Percentiles rank a stretch among this genome's conserved stretches.
Evolutionary conservation across 2,888 invertebrate species (phyloP).

Genomic region (Toxonevra muliebris): DNA sequence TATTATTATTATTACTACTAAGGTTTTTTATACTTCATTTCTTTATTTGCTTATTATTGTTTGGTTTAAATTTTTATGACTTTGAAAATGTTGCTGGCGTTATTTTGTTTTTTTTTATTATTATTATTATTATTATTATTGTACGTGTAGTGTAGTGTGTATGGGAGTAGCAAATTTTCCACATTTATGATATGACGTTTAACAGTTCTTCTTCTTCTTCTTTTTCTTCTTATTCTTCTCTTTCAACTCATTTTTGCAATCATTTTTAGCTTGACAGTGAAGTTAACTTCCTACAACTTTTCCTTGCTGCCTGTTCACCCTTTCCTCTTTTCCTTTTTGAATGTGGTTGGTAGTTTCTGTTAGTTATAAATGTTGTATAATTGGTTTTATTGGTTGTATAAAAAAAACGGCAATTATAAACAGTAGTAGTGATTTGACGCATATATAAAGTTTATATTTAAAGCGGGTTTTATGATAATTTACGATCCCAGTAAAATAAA

Average conservation of each 20-base stretch:
- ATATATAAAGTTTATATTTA: neutral
- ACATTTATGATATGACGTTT: no score
- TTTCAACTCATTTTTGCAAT: no score
- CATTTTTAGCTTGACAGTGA: no score
- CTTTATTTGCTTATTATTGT: slow-evolving; percentile 8
- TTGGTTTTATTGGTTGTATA: slow-evolving; percentile 54
- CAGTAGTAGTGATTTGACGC: slow-evolving; percentile 57
- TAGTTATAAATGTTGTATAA: slow-evolving; percentile 48
- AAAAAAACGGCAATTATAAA: slow-evolving; percentile 50
- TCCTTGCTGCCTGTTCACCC: no score
- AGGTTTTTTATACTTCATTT: no score
- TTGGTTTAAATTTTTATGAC: slow-evolving; percentile 38
- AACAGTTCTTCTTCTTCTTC: neutral
- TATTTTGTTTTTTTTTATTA: slow-evolving; percentile 1
- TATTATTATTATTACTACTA: slow-evolving; percentile 4
- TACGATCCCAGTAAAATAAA: slow-evolving; percentile 4
- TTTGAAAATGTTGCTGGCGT: slow-evolving; percentile 24
- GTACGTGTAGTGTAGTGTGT: neutral
- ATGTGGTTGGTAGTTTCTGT: neutral
- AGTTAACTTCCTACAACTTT: no score
- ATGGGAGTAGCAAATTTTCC: neutral
- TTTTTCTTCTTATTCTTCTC: neutral
- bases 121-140: slow-evolving; percentile 10
- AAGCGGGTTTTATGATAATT: slow-evolving; percentile 17
- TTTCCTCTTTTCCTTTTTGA: neutral